Evolutionary conservation across 2,797 vertebrate genomes (phyloP).

Genomic region (Diglossa cyanea): DNA sequence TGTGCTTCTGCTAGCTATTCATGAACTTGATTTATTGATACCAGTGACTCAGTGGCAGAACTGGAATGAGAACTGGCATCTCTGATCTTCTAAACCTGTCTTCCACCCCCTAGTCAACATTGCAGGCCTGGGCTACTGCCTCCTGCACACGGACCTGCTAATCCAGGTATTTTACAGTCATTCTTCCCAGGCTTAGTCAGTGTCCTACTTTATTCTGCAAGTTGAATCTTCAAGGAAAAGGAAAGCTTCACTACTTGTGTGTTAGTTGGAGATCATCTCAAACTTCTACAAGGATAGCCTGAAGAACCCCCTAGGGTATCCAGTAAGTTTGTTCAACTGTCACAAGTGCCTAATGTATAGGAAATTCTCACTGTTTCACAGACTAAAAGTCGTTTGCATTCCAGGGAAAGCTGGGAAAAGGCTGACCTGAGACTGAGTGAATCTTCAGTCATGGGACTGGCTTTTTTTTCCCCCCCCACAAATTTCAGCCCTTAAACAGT

Average conservation of each 20-base stretch:
- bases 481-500: background rate
- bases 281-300: background rate
- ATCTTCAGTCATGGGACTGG: background rate
- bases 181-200: background rate
- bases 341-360: background rate
- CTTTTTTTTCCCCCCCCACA: rapidly evolving
- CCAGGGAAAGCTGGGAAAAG: background rate
- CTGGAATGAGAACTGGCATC: background rate
- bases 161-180: background rate
- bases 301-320: background rate
- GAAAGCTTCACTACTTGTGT: background rate
- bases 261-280: background rate
- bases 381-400: background rate
- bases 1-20: background rate
- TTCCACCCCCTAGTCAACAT: background rate
- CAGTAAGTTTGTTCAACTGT: background rate
- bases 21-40: background rate
- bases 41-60: background rate
- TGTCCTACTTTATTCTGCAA: background rate
- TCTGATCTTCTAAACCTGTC: background rate
- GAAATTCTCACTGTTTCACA: background rate
- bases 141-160: background rate
- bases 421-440: background rate
- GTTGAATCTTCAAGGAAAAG: background rate
- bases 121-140: background rate